Evolutionary conservation across 2,797 vertebrate species (phyloP), one percentile per base, ranked within the genome.

Genomic region (Syndactyla subalaris): DNA sequence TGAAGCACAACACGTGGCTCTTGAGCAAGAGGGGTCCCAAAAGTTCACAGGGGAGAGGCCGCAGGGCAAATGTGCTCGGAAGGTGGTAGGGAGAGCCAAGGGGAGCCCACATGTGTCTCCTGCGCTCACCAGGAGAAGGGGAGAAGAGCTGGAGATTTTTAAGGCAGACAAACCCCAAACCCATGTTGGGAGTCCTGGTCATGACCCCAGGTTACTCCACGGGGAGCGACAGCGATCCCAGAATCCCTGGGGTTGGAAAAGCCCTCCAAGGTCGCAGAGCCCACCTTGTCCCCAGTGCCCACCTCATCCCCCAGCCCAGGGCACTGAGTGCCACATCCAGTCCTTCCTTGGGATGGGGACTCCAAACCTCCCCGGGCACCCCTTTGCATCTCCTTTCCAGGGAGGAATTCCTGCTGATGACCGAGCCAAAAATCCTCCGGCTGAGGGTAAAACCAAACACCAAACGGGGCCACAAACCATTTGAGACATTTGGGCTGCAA

Each of bases 11-110:
- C 8, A 38, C 2, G 29, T 1, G 1, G 26, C 8, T 3, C 76
- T 80, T 85, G 88, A 45, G 76, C 59, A 93, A 83, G 27, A 88
- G 63, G n/a, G 41, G 55, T 30, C 32, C 9, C 3, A 18, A 14
- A 43, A 54, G 51, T 39, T 93, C 7, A 3, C 38, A 77, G 41
- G 26, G 43, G 48, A 72, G 51, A 86, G 58, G 24, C 38, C 59
- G 48, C 0, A 0, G 59, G 65, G 8, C 18, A 65, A 84, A n/a
- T 0, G 1, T 8, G 30, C 61, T 55, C 70, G 32, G 7, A 89
- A 89, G n/a, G 63, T 48, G 63, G 8, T 23, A 9, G 13, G 41
- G 41, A 43, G 19, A 75, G 45, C 39, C 52, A 41, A 58, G 24
- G 9, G 29, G 88, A 65, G 9, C 15, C 41, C 43, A 65, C 4